A percentile compares a stretch with the other conserved stretches of the same genome.
These are phyloP conservation scores for Dromas ardeola DNA, from an alignment of 2,113 vertebrate genomes.

Conservation along the genomic window DNA sequence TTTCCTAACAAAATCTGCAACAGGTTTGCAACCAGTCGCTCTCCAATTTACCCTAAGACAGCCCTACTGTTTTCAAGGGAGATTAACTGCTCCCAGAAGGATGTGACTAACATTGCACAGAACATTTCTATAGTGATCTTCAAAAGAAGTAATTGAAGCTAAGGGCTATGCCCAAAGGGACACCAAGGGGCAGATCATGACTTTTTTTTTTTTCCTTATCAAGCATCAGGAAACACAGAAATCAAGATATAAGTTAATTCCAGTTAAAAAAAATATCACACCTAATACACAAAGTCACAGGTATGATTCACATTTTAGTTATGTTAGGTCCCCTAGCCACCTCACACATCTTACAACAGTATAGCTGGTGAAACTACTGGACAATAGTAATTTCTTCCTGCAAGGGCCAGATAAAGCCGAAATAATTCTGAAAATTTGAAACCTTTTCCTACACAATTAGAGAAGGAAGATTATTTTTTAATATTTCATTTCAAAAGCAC, in stretches of 20 bases:
- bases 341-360: neutral
- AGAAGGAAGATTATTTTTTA: neutral
- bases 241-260: neutral
- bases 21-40: neutral
- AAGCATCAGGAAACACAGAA: neutral
- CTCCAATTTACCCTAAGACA: neutral
- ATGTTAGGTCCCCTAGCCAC: rapidly evolving
- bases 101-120: neutral
- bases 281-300: neutral
- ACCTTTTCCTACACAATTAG: neutral
- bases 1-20: neutral
- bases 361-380: neutral
- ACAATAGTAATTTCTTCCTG: neutral
- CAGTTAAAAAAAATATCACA: neutral
- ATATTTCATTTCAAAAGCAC: neutral
- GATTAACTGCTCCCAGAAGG: neutral
- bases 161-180: neutral
- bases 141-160: neutral
- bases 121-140: neutral
- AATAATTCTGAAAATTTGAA: neutral
- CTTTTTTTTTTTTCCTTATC: neutral
- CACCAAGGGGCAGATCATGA: neutral
- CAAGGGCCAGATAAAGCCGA: neutral
- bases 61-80: neutral
- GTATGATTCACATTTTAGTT: neutral